phyloP scores from a whole-genome alignment of 2,113 vertebrate genomes.

The Drymodes brunneopygia region DNA sequence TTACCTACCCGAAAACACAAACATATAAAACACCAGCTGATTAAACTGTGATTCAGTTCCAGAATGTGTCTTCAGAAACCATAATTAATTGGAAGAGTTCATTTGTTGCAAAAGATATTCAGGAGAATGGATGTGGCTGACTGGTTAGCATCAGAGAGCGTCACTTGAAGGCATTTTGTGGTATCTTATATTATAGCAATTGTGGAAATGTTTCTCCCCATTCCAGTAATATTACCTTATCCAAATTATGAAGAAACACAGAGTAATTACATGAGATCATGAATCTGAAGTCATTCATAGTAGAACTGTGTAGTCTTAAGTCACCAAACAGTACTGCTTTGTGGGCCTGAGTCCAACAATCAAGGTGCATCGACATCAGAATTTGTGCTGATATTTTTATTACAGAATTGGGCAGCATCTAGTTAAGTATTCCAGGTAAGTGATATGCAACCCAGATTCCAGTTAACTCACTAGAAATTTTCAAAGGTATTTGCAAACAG shows the following conservation, averaged over 20 bases:
- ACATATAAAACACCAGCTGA: not conserved
- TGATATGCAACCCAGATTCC: not conserved
- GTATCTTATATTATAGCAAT: not conserved
- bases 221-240: not conserved
- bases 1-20: not conserved
- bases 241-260: not conserved
- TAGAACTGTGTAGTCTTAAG: not conserved
- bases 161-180: not conserved
- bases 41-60: not conserved
- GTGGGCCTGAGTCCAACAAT: not conserved
- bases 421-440: not conserved
- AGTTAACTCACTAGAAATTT: not conserved
- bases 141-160: not conserved
- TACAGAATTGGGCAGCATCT: not conserved
- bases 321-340: not conserved
- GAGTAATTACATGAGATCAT: not conserved
- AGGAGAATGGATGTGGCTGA: not conserved
- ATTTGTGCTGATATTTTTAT: not conserved
- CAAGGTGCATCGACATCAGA: not conserved
- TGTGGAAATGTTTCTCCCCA: not conserved
- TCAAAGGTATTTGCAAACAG: not conserved
- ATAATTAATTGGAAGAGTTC: not conserved
- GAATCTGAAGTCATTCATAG: not conserved
- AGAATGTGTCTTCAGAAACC: not conserved
- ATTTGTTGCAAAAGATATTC: not conserved